These are phyloP conservation scores for Nasonia longicornis DNA, from an alignment of 1,140 invertebrate species.

Conservation along the genomic window DNA sequence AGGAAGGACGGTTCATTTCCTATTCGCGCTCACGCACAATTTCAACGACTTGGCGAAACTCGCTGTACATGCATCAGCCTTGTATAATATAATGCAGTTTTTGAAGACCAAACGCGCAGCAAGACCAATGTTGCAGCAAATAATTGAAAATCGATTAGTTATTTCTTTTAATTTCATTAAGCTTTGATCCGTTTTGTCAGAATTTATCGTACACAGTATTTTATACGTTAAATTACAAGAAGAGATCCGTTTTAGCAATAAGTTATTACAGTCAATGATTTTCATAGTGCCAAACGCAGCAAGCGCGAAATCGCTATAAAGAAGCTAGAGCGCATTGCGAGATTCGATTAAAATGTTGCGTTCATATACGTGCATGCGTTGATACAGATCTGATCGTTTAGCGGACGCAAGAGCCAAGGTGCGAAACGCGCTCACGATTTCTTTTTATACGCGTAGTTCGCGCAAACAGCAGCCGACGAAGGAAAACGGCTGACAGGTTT, in stretches of 20 bases:
- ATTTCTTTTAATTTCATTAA: too few species aligned
- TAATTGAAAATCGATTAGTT: too few species aligned
- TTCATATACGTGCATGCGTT: not conserved
- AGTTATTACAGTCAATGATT: too few species aligned
- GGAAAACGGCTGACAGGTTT: not conserved
- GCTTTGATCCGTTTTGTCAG: too few species aligned
- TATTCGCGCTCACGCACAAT: not conserved
- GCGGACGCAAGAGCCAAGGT: not conserved
- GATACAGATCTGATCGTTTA: not conserved
- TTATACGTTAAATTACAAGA: too few species aligned
- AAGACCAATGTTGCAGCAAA: too few species aligned
- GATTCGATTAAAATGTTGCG: not conserved
- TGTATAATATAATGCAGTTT: too few species aligned
- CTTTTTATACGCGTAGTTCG: not conserved
- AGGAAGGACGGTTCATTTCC: conserved; percentile 13
- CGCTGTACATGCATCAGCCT: too few species aligned
- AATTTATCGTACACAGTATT: too few species aligned
- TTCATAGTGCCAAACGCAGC: not conserved
- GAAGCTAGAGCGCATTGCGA: not conserved
- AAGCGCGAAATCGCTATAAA: not conserved
- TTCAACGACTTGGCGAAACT: not conserved
- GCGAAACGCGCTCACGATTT: not conserved
- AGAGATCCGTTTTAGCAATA: too few species aligned
- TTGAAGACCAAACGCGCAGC: too few species aligned
- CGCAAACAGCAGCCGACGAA: not conserved